Evolutionary conservation across 1,140 invertebrate genomes (phyloP).

Genomic region (Lasaia peninsularis): DNA sequence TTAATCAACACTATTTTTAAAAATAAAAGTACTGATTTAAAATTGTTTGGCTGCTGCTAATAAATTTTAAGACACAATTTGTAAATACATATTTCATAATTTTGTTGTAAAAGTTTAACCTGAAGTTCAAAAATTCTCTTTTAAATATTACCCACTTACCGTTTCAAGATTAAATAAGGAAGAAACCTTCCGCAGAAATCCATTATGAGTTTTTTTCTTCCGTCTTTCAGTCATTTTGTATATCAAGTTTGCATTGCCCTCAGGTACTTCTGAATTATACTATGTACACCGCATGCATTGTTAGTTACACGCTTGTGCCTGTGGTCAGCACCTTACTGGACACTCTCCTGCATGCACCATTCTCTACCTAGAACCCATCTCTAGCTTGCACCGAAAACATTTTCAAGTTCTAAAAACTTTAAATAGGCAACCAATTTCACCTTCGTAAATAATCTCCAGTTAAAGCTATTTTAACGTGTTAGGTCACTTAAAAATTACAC

Average conservation of each 20-base stretch:
- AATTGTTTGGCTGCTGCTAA: conserved; percentile 28
- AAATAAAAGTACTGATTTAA: not conserved
- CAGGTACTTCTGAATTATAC: conserved; percentile 60
- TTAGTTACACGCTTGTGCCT: conserved; percentile 73
- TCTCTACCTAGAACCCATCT: conserved; percentile 74
- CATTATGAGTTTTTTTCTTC: conserved; percentile 87
- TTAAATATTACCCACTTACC: conserved; percentile 77
- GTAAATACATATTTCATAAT: not conserved
- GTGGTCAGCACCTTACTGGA: conserved; percentile 69
- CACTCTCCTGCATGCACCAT: conserved; percentile 70
- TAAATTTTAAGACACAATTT: not conserved
- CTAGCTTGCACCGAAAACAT: conserved; percentile 70
- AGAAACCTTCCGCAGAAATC: conserved; percentile 91
- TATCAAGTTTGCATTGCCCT: conserved; percentile 64
- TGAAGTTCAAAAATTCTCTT: conserved; percentile 5
- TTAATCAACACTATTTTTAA: too few species aligned
- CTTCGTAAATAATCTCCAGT: conserved; percentile 47
- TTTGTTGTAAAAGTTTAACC: not conserved
- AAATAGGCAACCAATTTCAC: conserved; percentile 43
- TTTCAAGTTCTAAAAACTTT: conserved; percentile 51
- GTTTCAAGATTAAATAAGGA: conserved; percentile 91
- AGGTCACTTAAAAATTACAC: conserved; percentile 61
- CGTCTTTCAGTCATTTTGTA: conserved; percentile 85
- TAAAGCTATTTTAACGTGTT: conserved; percentile 63
- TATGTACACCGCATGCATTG: conserved; percentile 77